Evolutionary conservation across 2,113 vertebrate species (phyloP).

Genomic region (Rhabdornis inornatus): DNA sequence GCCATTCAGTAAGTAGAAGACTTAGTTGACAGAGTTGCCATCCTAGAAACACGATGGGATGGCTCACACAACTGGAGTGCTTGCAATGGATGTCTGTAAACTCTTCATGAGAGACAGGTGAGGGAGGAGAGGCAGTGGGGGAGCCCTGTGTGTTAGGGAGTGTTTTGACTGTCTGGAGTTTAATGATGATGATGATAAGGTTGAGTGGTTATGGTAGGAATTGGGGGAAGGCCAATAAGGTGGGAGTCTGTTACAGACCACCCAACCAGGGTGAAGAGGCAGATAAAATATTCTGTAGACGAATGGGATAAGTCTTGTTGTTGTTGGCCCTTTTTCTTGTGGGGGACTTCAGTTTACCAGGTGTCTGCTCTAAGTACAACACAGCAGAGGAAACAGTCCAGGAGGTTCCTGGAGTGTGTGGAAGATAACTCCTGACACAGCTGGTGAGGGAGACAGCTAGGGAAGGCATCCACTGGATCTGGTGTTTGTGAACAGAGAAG

Average conservation of each 20-base stretch:
- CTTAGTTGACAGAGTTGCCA: neutral
- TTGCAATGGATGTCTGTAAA: neutral
- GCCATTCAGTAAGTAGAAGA: too few species aligned
- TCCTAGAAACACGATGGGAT: accelerated
- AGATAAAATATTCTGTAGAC: neutral
- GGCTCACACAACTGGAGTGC: neutral
- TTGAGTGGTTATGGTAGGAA: neutral
- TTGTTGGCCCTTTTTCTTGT: neutral
- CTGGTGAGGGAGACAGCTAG: neutral
- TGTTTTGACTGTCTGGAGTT: neutral
- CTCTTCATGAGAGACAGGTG: neutral
- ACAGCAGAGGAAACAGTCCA: neutral
- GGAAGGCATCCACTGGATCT: neutral
- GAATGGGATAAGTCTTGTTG: neutral
- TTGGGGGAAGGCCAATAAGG: neutral
- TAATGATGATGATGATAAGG: neutral
- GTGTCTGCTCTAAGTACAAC: neutral
- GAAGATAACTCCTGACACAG: neutral
- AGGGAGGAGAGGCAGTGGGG: neutral
- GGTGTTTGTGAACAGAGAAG: neutral
- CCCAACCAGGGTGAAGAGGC: neutral
- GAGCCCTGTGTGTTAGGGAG: neutral
- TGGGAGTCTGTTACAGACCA: neutral
- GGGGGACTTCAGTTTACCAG: neutral
- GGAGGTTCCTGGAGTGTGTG: neutral